These are phyloP conservation scores for Syndactyla subalaris DNA, from an alignment of 2,797 vertebrate species.

Conservation along the genomic window DNA sequence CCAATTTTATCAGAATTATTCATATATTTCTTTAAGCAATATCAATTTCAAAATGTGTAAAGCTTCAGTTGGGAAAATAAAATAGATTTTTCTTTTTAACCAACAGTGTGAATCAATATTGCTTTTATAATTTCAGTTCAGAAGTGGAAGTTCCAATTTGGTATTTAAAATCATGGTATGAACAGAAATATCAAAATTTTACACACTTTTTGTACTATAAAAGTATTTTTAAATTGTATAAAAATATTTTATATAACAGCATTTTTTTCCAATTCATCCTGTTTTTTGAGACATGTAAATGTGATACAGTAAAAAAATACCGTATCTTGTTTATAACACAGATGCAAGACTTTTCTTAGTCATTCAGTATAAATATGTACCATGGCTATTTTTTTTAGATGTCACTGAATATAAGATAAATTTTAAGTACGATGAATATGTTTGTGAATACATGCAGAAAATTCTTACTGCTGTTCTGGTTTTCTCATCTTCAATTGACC, in stretches of 20 bases:
- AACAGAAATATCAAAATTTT: neutral
- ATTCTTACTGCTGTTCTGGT: neutral
- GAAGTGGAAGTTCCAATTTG: neutral
- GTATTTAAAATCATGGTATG: neutral
- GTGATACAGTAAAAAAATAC: neutral
- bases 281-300: neutral
- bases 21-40: neutral
- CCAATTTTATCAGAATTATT: neutral
- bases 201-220: neutral
- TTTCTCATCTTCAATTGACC: conserved; percentile 9
- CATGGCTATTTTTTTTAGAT: neutral
- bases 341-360: neutral
- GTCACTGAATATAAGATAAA: neutral
- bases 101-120: neutral
- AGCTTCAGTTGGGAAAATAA: neutral
- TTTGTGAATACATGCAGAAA: neutral
- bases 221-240: neutral
- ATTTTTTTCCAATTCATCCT: neutral
- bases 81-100: neutral
- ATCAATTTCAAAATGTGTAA: neutral
- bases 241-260: neutral
- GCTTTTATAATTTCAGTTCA: neutral
- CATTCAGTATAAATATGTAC: neutral
- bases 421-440: neutral
- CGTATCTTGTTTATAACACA: neutral